Evolutionary conservation across 1,140 invertebrate genomes (phyloP), one percentile per base, ranked within the genome.

Genomic region (Macrosteles quadrilineatus): DNA sequence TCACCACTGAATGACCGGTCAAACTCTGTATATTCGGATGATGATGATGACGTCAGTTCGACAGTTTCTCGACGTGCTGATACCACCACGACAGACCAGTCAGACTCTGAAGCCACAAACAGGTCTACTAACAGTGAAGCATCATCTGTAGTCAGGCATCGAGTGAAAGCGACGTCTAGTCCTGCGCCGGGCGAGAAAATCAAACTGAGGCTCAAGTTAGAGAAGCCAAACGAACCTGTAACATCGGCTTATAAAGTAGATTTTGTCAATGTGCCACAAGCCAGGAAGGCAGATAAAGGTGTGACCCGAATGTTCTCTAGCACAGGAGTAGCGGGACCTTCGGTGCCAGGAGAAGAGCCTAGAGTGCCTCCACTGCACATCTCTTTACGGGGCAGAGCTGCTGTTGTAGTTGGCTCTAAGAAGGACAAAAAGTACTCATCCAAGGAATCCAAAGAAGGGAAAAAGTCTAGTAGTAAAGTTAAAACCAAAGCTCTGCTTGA

Each of bases 281-380:
- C 78, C 66, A 79, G 81, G 27, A 85, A 84, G 73, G 78, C 79
- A n/a, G 83, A 84, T 40, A 84, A 85, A 68, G 74, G 83, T 21
- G 76, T 80, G 12, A 79, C 77, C 19, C 80, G 82, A 67, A 79
- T 81, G 19, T 79, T 81, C 68, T 66, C 68, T 40, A 36, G 55
- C 9, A 29, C 12, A 19, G 55, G 55, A 62, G 68, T 50, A 17
- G 27, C 57, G 9, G 50, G 62, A 9, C 31, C 45, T 1, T 45
- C 50, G 0, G 27, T 30, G 11, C 43, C 36, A 36, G 63, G 31
- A 23, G 68, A 50, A 69, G 92, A 94, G 75, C 88, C 90, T 0
- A 83, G 92, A 69, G 93, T 96, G 21, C 94, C 94, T 25, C 94
- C 94, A 1, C 82, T 96, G 75, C 94, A 96, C 77, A 96, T 96